Base-by-base conservation (phyloP, 1,140 invertebrate genomes). In the Papilio aristodemus region DNA sequence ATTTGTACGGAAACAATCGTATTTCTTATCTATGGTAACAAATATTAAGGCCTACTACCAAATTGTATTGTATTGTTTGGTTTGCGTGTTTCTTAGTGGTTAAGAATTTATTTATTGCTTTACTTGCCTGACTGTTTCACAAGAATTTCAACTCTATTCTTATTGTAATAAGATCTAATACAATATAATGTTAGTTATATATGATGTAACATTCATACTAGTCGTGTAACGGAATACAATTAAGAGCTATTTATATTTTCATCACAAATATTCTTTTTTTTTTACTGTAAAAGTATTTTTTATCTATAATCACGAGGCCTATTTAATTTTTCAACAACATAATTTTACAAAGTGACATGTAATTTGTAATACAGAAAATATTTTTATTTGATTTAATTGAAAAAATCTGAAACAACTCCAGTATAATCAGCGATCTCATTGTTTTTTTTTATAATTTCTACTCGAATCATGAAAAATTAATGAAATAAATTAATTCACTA, bases 101-200 rank as follows among this genome's bases (percentile, higher is more conserved):
- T 19, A 39, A 63, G 37, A 17, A 60, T 46, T 66, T 68, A 73
- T 73, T 70, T 72, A 73, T 76, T 76, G 67, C 69, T 72, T 64
- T 27, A 69, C 73, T 75, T 75, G 73, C 70, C 73, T 62, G 8
- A 37, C 27, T 22, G 7, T 8, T 46, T 2, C 17, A 32, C 6
- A 32, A 32, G 27, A 22, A 22, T 22, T 22, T 22, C 46, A 50
- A 50, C 8, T 50, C 46, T 50, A 25, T 50, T 22, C 0, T 50
- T 13, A 50, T 50, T 50, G 43, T 19, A 50, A 50, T 50, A 50
- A 50, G 43, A 22, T 22, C 43, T 50, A 39, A 11, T 6, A 32
- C 27, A 32, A 32, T 32, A 32, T 32, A 32, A 32, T 32, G 27
- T 32, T 32, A 32, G 27, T 32, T 32, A 32, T 32, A 39, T 1